These are phyloP conservation scores for Pherbina coryleti DNA, from an alignment of 2,888 invertebrate genomes.

Conservation along the genomic window DNA sequence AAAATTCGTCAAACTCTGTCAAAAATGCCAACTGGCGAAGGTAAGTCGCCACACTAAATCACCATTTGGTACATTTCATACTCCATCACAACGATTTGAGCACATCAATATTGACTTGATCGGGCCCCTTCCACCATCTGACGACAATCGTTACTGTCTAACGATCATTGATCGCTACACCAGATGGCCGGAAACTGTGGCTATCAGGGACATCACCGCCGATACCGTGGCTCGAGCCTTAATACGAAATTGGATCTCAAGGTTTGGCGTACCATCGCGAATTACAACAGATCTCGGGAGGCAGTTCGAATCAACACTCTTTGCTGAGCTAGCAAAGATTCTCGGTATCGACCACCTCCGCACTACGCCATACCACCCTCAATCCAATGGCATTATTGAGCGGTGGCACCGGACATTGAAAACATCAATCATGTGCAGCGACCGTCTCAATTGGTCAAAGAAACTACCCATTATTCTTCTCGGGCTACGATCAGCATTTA, in stretches of 20 bases:
- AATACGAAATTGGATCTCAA: conserved; percentile 62
- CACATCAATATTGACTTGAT: conserved; percentile 32
- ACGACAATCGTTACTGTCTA: conserved; percentile 53
- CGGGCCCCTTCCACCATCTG: conserved; percentile 16
- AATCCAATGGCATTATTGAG: no score
- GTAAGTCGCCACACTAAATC: conserved; percentile 22
- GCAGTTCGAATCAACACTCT: conserved; percentile 61
- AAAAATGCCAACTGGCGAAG: conserved; percentile 19
- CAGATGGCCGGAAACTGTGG: conserved; percentile 53
- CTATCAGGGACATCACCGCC: conserved; percentile 50
- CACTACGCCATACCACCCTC: no score
- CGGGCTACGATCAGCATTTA: conserved; percentile 18
- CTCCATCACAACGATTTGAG: conserved; percentile 21
- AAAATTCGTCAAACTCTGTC: not conserved
- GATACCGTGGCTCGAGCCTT: conserved; percentile 56
- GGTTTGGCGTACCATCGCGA: conserved; percentile 64
- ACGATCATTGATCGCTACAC: conserved; percentile 54
- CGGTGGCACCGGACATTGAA: no score
- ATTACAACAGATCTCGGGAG: no score
- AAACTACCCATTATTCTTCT: conserved; percentile 16
- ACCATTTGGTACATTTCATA: not conserved
- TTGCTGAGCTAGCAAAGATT: conserved; percentile 51
- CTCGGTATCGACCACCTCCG: conserved; percentile 52
- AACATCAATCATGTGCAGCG: conserved; percentile 28
- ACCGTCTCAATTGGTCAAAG: not conserved